These are phyloP conservation scores for Anguilla marmorata DNA, from an alignment of 2,797 vertebrate genomes.

Conservation along the genomic window DNA sequence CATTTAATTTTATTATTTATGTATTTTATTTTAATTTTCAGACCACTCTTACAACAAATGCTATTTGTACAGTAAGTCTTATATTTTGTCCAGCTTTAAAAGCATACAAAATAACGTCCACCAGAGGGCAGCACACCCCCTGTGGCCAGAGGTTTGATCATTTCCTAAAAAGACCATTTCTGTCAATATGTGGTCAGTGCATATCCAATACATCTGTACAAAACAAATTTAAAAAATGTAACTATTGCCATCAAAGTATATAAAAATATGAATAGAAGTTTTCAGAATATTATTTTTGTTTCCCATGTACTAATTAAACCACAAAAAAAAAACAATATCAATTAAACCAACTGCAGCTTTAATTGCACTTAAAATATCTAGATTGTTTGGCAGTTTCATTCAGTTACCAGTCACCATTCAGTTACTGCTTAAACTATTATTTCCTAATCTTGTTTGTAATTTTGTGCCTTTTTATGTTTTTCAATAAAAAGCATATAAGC, in stretches of 20 bases:
- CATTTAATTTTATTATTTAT: background rate
- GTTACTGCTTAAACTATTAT: background rate
- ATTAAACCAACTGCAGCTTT: constrained; percentile 36
- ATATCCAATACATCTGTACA: constrained; percentile 26
- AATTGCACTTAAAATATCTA: constrained; percentile 69
- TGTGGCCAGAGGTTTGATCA: constrained; percentile 44
- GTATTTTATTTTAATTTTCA: background rate
- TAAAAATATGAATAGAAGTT: constrained; percentile 4
- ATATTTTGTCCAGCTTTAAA: constrained; percentile 5
- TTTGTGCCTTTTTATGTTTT: background rate
- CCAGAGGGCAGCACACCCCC: constrained; percentile 56
- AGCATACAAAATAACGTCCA: constrained; percentile 46
- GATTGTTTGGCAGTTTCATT: background rate
- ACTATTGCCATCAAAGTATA: background rate
- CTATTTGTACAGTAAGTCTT: background rate
- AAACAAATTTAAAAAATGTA: background rate
- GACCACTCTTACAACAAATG: constrained; percentile 1
- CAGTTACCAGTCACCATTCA: constrained; percentile 7
- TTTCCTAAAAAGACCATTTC: constrained; percentile 36
- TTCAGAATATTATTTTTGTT: background rate
- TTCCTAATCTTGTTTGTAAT: background rate
- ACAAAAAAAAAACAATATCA: constrained; percentile 7
- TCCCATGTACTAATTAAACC: background rate
- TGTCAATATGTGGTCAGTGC: constrained; percentile 26
- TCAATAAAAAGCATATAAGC: background rate